Evolutionary conservation across 2,888 invertebrate genomes (phyloP), one percentile per base, ranked within the genome.

Genomic region (Mythimna ferrago): DNA sequence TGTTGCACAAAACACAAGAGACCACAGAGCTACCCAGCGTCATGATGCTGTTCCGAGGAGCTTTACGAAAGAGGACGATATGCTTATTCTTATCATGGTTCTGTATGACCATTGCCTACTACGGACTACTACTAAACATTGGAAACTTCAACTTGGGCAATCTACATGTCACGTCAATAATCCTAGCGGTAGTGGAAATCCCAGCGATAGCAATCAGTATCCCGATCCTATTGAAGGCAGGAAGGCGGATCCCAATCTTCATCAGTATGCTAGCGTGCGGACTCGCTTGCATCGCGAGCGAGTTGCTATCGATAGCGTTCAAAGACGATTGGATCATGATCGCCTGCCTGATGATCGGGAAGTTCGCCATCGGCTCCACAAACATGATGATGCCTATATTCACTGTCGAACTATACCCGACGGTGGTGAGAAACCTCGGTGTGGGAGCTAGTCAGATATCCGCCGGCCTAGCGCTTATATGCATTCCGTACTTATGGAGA

Each of bases 331-430:
- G 98, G 98, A 89, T 97, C 63, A 97, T 97, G 92, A 97, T 98
- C 58, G 96, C 97, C n/a, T 97, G 98, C 83, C 96, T 98, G 61
- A 98, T 98, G 98, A 96, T 98, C 76, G 98, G 98, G 88, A 98
- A 98, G 94, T 98, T 98, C 87, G 97, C 98, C 41, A 98, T 98
- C 68, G 98, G 98, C 57, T 97, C 98, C 0, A 97, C 98, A 32
- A 98, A 98, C 88, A 98, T 98, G 89, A 97, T 98, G 86, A 96
- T 98, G 95, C 98, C 98, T 0, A 97, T 98, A 44, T 98, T 97
- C 89, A 98, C 98, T 2, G 97, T 98, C 4, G 98, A 98, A 87
- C 92, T 98, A 56, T 98, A 97, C 90, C 98, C 98, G 1, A 98
- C 98, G 6, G 96, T 97, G 74, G 97, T 98, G 81, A 95, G 98